A percentile compares a stretch with the other conserved stretches of the same genome.
Evolutionary conservation across 2,888 invertebrate species (phyloP).

Genomic region (Trypoxylon attenuatum): DNA sequence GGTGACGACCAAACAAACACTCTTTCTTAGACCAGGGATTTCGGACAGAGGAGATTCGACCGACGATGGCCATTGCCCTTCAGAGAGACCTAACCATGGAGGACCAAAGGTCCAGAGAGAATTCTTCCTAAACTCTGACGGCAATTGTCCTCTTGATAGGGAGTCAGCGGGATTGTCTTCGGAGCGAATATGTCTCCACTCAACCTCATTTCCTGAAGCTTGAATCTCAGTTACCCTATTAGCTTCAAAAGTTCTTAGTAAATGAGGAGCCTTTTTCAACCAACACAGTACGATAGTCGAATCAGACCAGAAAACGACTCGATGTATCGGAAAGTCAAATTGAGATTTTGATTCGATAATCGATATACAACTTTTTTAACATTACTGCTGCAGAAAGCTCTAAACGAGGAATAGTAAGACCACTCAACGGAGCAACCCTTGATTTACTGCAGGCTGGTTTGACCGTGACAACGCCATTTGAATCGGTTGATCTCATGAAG

Average conservation of each 20-base stretch:
- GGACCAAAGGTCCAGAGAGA: not conserved
- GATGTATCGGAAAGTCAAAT: too few species aligned
- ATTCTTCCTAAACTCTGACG: not conserved
- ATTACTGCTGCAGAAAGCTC: too few species aligned
- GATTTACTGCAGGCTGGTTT: not conserved
- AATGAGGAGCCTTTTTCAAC: not conserved
- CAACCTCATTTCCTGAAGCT: not conserved
- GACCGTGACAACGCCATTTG: not conserved
- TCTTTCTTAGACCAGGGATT: too few species aligned
- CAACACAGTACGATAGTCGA: not conserved
- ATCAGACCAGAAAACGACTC: not conserved
- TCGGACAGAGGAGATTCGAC: too few species aligned
- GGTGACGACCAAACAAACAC: too few species aligned
- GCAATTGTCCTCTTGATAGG: slow-evolving; percentile 5
- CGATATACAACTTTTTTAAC: not conserved
- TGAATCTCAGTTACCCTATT: not conserved
- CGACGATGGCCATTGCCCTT: slow-evolving; percentile 2
- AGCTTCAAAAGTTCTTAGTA: not conserved
- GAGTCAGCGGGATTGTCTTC: slow-evolving; percentile 3
- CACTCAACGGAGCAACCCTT: too few species aligned
- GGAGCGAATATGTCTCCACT: slow-evolving; percentile 7
- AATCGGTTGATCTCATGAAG: not conserved
- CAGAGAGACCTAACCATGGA: not conserved
- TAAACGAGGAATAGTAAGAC: too few species aligned
- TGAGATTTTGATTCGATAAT: too few species aligned